Conservation (phyloP, 2,888 invertebrate genomes). For the Zygogramma bicolorata region DNA sequence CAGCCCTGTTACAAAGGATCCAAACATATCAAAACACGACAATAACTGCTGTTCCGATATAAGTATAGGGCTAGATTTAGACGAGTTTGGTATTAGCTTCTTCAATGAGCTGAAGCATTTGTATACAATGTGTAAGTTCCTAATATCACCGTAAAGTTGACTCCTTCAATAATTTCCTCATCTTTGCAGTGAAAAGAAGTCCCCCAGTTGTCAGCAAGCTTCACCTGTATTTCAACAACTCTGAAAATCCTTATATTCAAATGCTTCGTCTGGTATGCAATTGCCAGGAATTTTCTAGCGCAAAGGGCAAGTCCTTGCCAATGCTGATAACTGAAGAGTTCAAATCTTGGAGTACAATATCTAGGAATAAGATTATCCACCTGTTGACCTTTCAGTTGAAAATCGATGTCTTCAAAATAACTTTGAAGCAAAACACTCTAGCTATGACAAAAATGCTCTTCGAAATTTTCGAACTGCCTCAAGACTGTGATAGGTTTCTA, state of each 20-base stretch:
- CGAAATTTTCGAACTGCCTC: constrained; percentile 73
- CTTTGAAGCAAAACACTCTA: constrained; percentile 76
- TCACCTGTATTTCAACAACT: constrained; percentile 58
- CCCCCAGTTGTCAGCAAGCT: constrained; percentile 62
- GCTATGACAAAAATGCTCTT: constrained; percentile 75
- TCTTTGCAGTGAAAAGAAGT: constrained; percentile 62
- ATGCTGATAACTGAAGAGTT: constrained; percentile 75
- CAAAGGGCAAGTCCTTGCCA: constrained; percentile 74
- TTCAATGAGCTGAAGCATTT: constrained; percentile 65
- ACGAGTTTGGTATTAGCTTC: constrained; percentile 65
- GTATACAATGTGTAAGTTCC: constrained; percentile 57
- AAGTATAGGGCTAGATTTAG: constrained; percentile 66
- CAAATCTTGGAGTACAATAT: constrained; percentile 67
- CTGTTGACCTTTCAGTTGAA: constrained; percentile 72
- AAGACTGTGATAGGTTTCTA: constrained; percentile 74
- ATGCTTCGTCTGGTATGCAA: constrained; percentile 73
- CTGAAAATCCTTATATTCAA: constrained; percentile 73
- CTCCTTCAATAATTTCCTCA: not conserved
- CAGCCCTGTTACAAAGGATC: not conserved
- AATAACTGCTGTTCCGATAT: constrained; percentile 62
- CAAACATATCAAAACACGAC: constrained; percentile 57
- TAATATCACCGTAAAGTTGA: too few relatives aligned
- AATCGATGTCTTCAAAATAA: constrained; percentile 79
- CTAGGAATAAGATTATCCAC: constrained; percentile 66
- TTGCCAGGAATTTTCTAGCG: constrained; percentile 73